phyloP scores from a whole-genome alignment of 2,797 vertebrate species.

The Myotis myotis region DNA sequence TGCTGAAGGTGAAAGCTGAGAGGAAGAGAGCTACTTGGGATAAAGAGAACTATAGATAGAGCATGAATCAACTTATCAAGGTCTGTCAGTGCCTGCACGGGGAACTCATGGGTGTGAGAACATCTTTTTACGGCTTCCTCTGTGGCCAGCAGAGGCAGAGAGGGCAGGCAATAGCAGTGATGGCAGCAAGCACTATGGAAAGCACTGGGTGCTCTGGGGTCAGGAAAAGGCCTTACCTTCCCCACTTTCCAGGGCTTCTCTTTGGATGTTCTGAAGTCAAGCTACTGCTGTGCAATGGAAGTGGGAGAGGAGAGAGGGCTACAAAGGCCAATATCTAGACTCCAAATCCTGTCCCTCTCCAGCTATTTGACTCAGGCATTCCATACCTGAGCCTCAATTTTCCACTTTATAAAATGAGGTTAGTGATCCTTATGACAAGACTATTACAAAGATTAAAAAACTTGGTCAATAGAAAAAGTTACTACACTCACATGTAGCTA shows the following conservation, averaged over 20 bases:
- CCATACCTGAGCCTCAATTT: background rate
- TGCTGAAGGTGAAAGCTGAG: slow-evolving; percentile 9
- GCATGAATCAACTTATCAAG: background rate
- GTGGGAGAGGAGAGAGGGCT: background rate
- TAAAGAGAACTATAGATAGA: background rate
- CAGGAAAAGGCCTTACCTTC: background rate
- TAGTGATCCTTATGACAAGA: background rate
- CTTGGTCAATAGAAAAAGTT: background rate
- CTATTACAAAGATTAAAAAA: background rate
- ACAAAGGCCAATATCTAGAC: background rate
- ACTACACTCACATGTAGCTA: background rate
- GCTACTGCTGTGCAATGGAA: background rate
- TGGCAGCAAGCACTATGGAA: background rate
- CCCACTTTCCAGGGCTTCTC: background rate
- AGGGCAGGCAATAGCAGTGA: too few relatives aligned
- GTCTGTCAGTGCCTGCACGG: background rate
- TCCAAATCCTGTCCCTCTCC: background rate
- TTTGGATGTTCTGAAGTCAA: background rate
- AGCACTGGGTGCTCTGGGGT: too few relatives aligned
- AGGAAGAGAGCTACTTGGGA: background rate
- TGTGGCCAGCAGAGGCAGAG: background rate
- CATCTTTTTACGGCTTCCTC: background rate
- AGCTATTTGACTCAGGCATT: background rate
- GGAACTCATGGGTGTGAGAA: background rate
- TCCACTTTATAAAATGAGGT: background rate